Percentiles rank a stretch among this genome's conserved stretches.
phyloP scores from a whole-genome alignment of 35 echinoderm and acorn worm genomes.

The Heliocidaris erythrogramma region DNA sequence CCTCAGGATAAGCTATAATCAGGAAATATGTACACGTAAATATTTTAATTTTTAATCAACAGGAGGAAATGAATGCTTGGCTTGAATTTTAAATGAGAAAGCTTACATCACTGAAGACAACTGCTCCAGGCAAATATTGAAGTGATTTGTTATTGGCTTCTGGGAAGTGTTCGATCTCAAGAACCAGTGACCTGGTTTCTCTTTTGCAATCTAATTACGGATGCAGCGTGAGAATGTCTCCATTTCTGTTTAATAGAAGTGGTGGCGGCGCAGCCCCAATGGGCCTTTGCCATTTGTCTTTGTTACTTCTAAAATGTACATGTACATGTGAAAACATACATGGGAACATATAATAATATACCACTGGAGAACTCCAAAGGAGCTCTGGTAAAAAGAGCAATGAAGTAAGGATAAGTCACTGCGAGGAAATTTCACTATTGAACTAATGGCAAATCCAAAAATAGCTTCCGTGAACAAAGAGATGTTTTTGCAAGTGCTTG shows the following conservation, averaged over 20 bases:
- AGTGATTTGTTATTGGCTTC: neutral
- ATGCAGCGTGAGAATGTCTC: neutral
- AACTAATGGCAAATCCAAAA: neutral
- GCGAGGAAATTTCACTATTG: neutral
- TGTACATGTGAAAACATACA: neutral
- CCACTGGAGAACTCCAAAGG: neutral
- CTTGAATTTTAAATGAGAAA: conserved; percentile 32
- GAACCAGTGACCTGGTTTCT: neutral
- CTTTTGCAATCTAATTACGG: neutral
- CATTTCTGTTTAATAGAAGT: neutral
- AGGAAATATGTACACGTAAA: too few species aligned
- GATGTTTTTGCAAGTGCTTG: neutral
- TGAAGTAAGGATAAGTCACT: neutral
- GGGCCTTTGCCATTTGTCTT: too few species aligned
- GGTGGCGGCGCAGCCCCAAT: neutral
- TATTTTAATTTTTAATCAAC: neutral
- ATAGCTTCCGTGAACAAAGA: neutral
- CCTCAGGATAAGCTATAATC: too few species aligned
- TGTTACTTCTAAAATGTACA: neutral
- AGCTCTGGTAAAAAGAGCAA: neutral
- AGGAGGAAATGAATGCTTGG: neutral
- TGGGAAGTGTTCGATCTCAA: neutral
- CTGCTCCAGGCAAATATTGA: neutral
- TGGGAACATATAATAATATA: neutral
- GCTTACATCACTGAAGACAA: neutral